Percentiles rank a stretch among this genome's conserved stretches.
phyloP scores from a whole-genome alignment of 2,113 vertebrate genomes.

The Brienomyrus brachyistius region DNA sequence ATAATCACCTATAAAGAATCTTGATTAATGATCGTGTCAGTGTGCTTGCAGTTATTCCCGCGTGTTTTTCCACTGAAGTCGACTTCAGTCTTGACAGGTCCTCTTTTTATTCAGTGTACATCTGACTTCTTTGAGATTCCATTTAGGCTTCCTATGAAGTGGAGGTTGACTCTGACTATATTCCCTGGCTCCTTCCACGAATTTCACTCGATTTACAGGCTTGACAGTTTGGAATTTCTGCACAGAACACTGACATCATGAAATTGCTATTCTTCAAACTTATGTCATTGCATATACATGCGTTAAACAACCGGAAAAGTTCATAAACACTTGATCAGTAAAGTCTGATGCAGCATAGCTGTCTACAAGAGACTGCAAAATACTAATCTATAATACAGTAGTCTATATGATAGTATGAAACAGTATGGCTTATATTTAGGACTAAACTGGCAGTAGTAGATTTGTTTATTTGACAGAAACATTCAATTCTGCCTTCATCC shows the following conservation, averaged over 20 bases:
- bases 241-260: background rate
- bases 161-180: background rate
- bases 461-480: background rate
- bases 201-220: background rate
- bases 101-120: background rate
- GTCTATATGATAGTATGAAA: background rate
- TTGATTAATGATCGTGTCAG: background rate
- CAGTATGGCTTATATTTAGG: background rate
- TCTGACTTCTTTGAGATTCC: background rate
- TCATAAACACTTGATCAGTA: background rate
- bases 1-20: background rate
- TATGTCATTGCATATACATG: background rate
- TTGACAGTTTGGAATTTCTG: background rate
- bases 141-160: background rate
- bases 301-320: background rate
- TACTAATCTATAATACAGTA: background rate
- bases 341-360: background rate
- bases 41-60: background rate
- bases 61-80: background rate
- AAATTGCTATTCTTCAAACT: background rate
- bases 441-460: background rate
- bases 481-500: no score
- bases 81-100: background rate
- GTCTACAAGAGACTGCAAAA: background rate
- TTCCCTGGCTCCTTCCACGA: background rate